These are phyloP conservation scores for Xylophagus ater DNA, from an alignment of 2,888 invertebrate genomes.

Conservation along the genomic window DNA sequence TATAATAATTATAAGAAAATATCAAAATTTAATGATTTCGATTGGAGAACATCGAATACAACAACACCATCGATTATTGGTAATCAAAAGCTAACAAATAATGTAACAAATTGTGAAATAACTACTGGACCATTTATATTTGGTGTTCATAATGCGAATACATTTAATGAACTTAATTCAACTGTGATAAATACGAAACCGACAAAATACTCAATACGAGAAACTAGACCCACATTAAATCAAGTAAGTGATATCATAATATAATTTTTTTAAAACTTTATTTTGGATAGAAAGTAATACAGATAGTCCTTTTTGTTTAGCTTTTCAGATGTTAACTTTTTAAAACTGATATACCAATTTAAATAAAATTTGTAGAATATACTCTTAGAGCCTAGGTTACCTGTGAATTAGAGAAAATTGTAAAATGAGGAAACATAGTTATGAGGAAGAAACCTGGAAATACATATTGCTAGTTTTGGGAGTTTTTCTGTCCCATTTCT, in stretches of 20 bases:
- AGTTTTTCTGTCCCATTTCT: too few relatives aligned
- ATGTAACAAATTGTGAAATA: too few relatives aligned
- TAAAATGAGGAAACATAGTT: too few relatives aligned
- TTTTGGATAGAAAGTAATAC: too few relatives aligned
- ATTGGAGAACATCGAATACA: not conserved
- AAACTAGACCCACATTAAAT: constrained; percentile 13
- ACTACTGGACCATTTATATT: constrained; percentile 54
- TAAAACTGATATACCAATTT: too few relatives aligned
- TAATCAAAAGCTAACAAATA: constrained; percentile 35
- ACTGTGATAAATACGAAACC: constrained; percentile 26
- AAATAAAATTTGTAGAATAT: too few relatives aligned
- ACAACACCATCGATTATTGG: constrained; percentile 1
- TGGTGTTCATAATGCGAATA: constrained; percentile 41
- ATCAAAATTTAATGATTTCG: not conserved
- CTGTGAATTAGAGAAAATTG: too few relatives aligned
- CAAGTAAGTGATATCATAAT: constrained; percentile 16
- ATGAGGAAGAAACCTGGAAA: too few relatives aligned
- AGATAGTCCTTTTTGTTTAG: not conserved
- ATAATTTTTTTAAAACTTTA: too few relatives aligned
- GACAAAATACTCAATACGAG: constrained; percentile 21
- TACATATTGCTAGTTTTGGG: too few relatives aligned
- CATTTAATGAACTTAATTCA: constrained; percentile 23
- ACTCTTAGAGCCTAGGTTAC: too few relatives aligned
- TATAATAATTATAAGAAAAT: not conserved
- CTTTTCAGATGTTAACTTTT: not conserved